Base-by-base conservation (phyloP, 2,113 vertebrate genomes). In the Fregetta grallaria region DNA sequence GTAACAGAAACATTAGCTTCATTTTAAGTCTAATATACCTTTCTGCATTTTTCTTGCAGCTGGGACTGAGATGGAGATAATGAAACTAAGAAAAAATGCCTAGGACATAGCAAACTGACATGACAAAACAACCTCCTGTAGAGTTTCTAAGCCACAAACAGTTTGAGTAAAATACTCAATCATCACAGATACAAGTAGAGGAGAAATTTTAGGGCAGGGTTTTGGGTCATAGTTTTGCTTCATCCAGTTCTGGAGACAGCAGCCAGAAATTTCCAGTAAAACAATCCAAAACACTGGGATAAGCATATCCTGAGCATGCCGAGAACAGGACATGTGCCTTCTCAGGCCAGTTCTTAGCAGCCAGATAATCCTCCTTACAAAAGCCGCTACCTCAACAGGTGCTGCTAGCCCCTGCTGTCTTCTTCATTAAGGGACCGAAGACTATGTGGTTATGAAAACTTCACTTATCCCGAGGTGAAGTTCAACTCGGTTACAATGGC, bases 401-500 rank as follows among this genome's bases (percentile, higher is more conserved):
- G 81, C 66, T 76, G 88, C n/a, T 71, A 40, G 79, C 68, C 86
- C 94, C 92, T 70, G 82, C 76, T 92, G 91, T 6, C 92, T 70
- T 56, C 89, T 90, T 91, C 89, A 76, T 82, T 79, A 79, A 87
- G 78, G 74, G 86, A 86, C 82, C 92, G 94, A 94, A 65, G 90
- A 95, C 84, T 76, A 18, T 50, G 77, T 45, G 83, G 76, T 89
- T 91, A 88, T 12, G 62, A 1, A 91, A 95, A 81, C 78, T 90
- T 95, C 66, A 76, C 84, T 97, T 89, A 92, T 82, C 95, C 81
- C 71, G 55, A 26, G 91, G 94, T 95, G 96, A 94, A 96, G 86
- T 95, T 96, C 94, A 96, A 59, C 91, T 50, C 0, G 0, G 80
- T 53, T 77, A 9, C 49, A 55, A 50, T 15, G 0, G 89, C 86